phyloP scores from a whole-genome alignment of 1,140 invertebrate species.

The Drosophila santomea region DNA sequence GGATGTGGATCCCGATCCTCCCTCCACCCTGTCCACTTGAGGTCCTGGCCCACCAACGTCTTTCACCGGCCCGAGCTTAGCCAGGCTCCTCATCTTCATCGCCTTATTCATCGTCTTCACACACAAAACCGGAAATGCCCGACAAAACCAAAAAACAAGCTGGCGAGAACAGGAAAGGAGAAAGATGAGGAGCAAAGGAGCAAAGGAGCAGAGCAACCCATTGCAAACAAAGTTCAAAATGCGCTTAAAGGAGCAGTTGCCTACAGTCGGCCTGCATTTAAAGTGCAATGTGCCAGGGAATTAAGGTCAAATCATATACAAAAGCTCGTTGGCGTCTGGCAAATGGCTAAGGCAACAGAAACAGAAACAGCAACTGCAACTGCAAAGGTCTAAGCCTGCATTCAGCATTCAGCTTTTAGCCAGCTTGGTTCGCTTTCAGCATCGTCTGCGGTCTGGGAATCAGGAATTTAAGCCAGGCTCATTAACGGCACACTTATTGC shows the following conservation, averaged over 20 bases:
- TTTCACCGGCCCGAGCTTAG: constrained; percentile 34
- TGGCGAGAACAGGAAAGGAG: not conserved
- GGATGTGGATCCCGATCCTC: constrained; percentile 33
- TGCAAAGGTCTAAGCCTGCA: constrained; percentile 16
- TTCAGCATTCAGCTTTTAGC: constrained; percentile 23
- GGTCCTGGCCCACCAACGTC: constrained; percentile 32
- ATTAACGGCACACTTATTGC: constrained; percentile 60
- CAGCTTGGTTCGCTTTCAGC: constrained; percentile 29
- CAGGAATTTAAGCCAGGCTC: constrained; percentile 8
- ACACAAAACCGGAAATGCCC: constrained; percentile 67
- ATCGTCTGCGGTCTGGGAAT: constrained; percentile 26
- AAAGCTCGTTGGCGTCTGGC: constrained; percentile 33
- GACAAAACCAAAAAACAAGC: constrained; percentile 41
- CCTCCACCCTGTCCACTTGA: constrained; percentile 32
- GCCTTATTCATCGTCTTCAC: constrained; percentile 40
- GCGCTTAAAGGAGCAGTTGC: constrained; percentile 63
- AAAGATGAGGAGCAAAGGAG: not conserved
- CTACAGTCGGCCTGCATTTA: constrained; percentile 50
- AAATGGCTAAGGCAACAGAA: not conserved
- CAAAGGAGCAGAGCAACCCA: no score
- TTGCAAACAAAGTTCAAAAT: constrained; percentile 63
- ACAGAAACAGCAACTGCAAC: constrained; percentile 5
- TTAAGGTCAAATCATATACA: constrained; percentile 77
- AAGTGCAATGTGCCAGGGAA: constrained; percentile 75
- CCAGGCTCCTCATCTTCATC: constrained; percentile 27